Conservation (phyloP, 35 echinoderm and acorn worm genomes). For the Acanthaster planci region DNA sequence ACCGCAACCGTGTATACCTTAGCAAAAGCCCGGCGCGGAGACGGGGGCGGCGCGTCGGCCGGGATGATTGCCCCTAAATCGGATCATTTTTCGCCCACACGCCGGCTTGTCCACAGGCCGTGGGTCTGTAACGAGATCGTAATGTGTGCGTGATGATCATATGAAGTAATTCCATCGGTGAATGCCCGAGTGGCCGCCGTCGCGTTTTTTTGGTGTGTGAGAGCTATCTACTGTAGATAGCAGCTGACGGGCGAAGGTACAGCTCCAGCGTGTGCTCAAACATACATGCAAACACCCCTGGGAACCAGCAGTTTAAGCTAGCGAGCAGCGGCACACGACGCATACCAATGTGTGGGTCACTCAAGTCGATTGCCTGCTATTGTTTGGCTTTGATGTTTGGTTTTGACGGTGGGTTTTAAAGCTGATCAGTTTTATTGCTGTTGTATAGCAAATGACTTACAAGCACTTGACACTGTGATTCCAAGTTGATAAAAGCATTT, state of each 20-base stretch:
- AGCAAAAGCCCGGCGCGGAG: not conserved
- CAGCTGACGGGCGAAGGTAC: no score
- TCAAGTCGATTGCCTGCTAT: constrained; percentile 22
- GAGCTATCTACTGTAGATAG: constrained; percentile 9
- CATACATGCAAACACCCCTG: not conserved
- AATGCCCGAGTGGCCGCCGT: constrained; percentile 41
- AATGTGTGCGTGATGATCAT: constrained; percentile 34
- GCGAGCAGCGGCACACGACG: not conserved
- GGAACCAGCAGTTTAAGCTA: not conserved
- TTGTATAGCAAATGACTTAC: constrained; percentile 8
- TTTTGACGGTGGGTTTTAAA: not conserved
- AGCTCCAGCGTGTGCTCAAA: no score
- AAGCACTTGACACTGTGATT: no score
- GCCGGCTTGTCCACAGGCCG: constrained; percentile 30
- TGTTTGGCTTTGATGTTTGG: constrained; percentile 18
- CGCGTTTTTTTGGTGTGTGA: not conserved
- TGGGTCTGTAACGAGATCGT: constrained; percentile 27
- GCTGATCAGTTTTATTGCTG: not conserved
- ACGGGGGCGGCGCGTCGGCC: constrained; percentile 22
- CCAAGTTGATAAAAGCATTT: no score
- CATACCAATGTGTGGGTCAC: not conserved
- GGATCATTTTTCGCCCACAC: constrained; percentile 32
- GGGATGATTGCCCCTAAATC: constrained; percentile 50
- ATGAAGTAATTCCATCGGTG: constrained; percentile 30
- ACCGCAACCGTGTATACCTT: constrained; percentile 25